A percentile compares a stretch with the other conserved stretches of the same genome.
phyloP scores from a whole-genome alignment of 2,113 vertebrate genomes.

The Ophiodon elongatus region DNA sequence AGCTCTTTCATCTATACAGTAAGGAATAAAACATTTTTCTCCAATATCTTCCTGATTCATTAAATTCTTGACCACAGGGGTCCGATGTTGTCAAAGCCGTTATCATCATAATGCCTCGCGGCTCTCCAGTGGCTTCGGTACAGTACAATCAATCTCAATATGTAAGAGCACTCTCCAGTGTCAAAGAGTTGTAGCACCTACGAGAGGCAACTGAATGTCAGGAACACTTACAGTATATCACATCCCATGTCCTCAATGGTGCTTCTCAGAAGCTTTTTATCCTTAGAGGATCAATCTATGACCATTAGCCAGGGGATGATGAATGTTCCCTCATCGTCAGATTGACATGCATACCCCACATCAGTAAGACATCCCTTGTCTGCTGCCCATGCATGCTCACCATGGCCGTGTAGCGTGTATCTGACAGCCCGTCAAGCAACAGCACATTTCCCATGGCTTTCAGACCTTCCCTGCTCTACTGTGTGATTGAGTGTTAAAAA shows the following conservation, averaged over 20 bases:
- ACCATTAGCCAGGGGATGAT: constrained; percentile 72
- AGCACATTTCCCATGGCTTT: constrained; percentile 34
- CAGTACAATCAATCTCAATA: constrained; percentile 39
- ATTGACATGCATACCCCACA: constrained; percentile 68
- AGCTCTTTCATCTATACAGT: background rate
- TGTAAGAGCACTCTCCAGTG: constrained; percentile 32
- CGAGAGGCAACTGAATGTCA: constrained; percentile 45
- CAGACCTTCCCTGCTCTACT: background rate
- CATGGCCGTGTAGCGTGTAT: constrained; percentile 13
- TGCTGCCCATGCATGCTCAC: constrained; percentile 19
- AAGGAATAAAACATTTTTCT: background rate
- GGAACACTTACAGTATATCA: constrained; percentile 54
- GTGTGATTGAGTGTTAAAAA: constrained; percentile 64
- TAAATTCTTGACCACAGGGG: constrained; percentile 19
- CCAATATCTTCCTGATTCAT: constrained; percentile 15
- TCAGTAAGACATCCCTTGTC: constrained; percentile 41
- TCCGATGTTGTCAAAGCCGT: constrained; percentile 11
- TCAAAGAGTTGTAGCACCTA: constrained; percentile 54
- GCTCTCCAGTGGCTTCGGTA: constrained; percentile 15
- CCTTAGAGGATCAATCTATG: constrained; percentile 72
- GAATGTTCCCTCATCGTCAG: constrained; percentile 63
- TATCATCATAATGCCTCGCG: constrained; percentile 5
- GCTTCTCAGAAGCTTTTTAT: constrained; percentile 62
- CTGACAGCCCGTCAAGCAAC: constrained; percentile 47
- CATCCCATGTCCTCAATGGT: constrained; percentile 35